These are phyloP conservation scores for Oxyruncus cristatus DNA, from an alignment of 2,113 vertebrate species.

Conservation along the genomic window DNA sequence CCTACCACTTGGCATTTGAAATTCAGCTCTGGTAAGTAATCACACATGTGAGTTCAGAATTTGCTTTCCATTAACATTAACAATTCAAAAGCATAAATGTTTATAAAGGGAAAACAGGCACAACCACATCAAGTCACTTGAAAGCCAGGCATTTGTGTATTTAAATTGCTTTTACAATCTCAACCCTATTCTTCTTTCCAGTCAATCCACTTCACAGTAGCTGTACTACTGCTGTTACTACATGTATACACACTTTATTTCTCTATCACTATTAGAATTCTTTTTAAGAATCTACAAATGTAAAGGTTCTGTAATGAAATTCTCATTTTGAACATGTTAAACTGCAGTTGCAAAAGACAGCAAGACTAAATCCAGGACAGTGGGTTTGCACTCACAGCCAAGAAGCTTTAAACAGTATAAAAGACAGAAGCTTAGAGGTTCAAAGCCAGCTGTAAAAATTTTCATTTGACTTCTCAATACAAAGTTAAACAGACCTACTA, in stretches of 20 bases:
- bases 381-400: background rate
- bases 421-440: background rate
- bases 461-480: background rate
- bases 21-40: background rate
- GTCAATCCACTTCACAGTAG: background rate
- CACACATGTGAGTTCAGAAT: background rate
- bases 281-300: background rate
- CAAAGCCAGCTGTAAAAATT: slow-evolving; percentile 23
- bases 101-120: background rate
- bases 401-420: background rate
- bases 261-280: background rate
- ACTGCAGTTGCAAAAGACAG: background rate
- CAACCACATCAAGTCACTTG: background rate
- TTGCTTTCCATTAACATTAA: slow-evolving; percentile 33
- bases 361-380: background rate
- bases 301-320: background rate
- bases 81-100: background rate
- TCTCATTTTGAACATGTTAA: slow-evolving; percentile 1
- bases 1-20: background rate
- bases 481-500: background rate
- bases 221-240: background rate
- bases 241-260: background rate
- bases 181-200: background rate
- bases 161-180: background rate
- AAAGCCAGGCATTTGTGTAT: background rate